Evolutionary conservation across 2,797 vertebrate species (phyloP), one percentile per base, ranked within the genome.

Genomic region (Acrossocheilus wenchowensis): DNA sequence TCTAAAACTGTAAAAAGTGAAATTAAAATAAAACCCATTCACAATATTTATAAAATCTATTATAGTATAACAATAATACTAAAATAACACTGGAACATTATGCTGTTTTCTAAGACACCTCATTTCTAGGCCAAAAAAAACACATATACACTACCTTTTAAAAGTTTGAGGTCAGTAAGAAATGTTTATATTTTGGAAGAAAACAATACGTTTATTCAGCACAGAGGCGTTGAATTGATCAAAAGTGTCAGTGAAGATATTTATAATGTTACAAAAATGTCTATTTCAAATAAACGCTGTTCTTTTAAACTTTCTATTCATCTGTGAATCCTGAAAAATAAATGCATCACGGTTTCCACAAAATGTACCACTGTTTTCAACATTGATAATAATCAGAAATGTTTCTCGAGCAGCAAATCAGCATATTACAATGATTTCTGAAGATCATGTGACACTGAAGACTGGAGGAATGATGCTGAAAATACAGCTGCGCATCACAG

Each of bases 381-480:
- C 19, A 54, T 7, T 54, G 52, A 54, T 54, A 7, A 54, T 54
- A 54, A 54, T 54, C 17, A 54, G 19, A 21, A 54, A 54, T 7
- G 19, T 8, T 54, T 8, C 6, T 54, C 21, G 6, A 54, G 17
- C 5, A 19, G 52, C 1, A 54, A 54, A 54, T 54, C 52, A 54
- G 17, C 2, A 54, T 54, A 21, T 54, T 21, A 8, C 2, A 8
- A 54, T 54, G 30, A 68, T 68, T 36, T 36, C 15, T 45, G 69
- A 45, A 73, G 71, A 73, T 72, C 69, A 43, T 43, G 69, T 72
- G 41, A 43, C 68, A 11, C 68, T 71, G 68, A 71, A 71, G 68
- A 23, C 23, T 72, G 69, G 11, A 45, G 41, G 48, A 73, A 73
- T 48, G 14, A 74, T 30, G 43, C n/a, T 26, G 54, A 15, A 75